Evolutionary conservation across 1,140 invertebrate species (phyloP), one percentile per base, ranked within the genome.

Genomic region (Drosophila tani): DNA sequence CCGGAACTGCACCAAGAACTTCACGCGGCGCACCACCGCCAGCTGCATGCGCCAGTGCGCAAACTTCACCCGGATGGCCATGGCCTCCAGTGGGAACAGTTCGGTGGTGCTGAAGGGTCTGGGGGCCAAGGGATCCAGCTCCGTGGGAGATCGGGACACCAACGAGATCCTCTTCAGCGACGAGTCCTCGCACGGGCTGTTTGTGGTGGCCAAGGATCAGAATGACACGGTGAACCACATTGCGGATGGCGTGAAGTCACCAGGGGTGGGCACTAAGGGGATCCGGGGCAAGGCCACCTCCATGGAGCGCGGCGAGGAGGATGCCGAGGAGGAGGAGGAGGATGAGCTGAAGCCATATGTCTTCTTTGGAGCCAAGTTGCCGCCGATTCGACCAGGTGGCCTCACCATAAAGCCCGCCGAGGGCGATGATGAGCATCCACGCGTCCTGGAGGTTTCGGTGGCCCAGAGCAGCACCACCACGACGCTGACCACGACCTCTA

Each of bases 321-420:
- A 83, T 29, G 81, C 69, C 2, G 81, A 78, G 2, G 83, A 83
- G 15, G 77, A 82, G 8, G 94, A 82, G 8, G 94, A 94, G 35
- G 95, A 95, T 82, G 95, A 95, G 74, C 94, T 96, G 93, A 94
- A 95, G 49, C 95, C 95, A 41, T 96, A 96, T 91, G 92, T 95
- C n/a, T 95, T 94, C 74, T 96, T 96, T 87, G 95, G 95, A 0
- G 95, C 95, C 82, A 96, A 96, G 82, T 65, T 96, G 38, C 94
- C 94, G 15, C 94, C 94, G 0, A 93, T 94, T 14, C 94, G 94
- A 69, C 93, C 94, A 1, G 93, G 93, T 2, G 93, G 93, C 55
- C 93, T 94, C 64, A 92, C 93, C 29, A 93, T 94, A 32, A 93
- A 93, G 5, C 68, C 86, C 9, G 94, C 94, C 12, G 78, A 58